Conservation (phyloP, 1,140 invertebrate genomes). For the Zophobas morio region DNA sequence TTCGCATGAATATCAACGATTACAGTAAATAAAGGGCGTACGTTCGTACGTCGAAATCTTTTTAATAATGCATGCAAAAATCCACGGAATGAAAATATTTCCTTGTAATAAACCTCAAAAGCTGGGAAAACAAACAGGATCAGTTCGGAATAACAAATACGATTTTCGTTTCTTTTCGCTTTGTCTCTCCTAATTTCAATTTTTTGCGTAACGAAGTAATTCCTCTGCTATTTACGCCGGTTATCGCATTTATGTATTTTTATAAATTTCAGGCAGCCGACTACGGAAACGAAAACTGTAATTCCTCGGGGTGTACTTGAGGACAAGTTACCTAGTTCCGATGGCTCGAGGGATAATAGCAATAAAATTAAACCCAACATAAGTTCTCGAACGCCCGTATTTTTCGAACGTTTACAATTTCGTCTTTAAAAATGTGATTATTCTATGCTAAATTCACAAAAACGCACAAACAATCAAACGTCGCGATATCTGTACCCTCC, state of each 20-base stretch:
- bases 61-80: neutral
- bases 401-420: neutral
- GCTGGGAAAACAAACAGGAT: neutral
- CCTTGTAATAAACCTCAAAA: neutral
- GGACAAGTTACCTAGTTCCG: conserved; percentile 24
- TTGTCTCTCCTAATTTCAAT: neutral
- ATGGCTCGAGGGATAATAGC: conserved; percentile 12
- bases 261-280: conserved; percentile 14
- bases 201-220: neutral
- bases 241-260: neutral
- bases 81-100: neutral
- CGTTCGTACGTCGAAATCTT: neutral
- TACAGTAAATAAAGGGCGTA: neutral
- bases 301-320: conserved; percentile 15
- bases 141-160: neutral
- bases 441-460: neutral
- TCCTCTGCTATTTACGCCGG: neutral
- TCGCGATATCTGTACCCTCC: no score
- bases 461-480: no score
- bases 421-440: neutral
- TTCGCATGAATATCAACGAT: neutral
- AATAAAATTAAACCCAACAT: conserved; percentile 29
- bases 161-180: neutral
- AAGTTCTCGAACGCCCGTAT: conserved; percentile 1
- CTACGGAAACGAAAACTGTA: conserved; percentile 1